A percentile compares a stretch with the other conserved stretches of the same genome.
phyloP scores from a whole-genome alignment of 1,140 invertebrate species.

The Euglossa dilemma region DNA sequence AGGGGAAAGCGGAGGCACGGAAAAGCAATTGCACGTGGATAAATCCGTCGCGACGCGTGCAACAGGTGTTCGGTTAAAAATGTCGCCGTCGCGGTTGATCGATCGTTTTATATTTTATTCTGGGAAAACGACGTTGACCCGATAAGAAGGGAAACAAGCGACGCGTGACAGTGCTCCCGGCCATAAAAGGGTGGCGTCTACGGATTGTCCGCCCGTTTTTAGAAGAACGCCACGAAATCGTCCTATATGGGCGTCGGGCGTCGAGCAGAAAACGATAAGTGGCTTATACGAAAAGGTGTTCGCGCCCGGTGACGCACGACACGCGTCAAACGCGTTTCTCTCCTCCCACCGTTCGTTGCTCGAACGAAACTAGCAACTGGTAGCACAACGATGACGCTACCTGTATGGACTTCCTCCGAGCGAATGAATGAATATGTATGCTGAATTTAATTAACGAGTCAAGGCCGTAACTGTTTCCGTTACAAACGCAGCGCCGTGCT shows the following conservation, averaged over 20 bases:
- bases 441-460: constrained; percentile 73
- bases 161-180: background rate
- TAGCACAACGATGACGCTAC: constrained; percentile 50
- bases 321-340: constrained; percentile 8
- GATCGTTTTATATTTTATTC: constrained; percentile 29
- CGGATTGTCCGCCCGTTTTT: constrained; percentile 38
- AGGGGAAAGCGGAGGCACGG: background rate
- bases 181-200: constrained; percentile 40
- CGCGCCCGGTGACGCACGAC: constrained; percentile 28
- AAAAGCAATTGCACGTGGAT: background rate
- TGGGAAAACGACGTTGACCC: constrained; percentile 8
- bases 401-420: constrained; percentile 67
- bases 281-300: constrained; percentile 28
- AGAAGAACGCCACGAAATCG: constrained; percentile 26
- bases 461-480: constrained; percentile 74
- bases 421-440: constrained; percentile 73
- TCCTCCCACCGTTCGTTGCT: background rate
- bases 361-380: constrained; percentile 39
- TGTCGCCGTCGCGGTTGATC: background rate
- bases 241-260: constrained; percentile 16
- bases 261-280: background rate
- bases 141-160: constrained; percentile 47
- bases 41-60: background rate
- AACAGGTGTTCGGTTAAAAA: constrained; percentile 50
- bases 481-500: constrained; percentile 31